A percentile compares a stretch with the other conserved stretches of the same genome.
Evolutionary conservation across 2,888 invertebrate species (phyloP).

Genomic region (Tromatobia lineatoria): DNA sequence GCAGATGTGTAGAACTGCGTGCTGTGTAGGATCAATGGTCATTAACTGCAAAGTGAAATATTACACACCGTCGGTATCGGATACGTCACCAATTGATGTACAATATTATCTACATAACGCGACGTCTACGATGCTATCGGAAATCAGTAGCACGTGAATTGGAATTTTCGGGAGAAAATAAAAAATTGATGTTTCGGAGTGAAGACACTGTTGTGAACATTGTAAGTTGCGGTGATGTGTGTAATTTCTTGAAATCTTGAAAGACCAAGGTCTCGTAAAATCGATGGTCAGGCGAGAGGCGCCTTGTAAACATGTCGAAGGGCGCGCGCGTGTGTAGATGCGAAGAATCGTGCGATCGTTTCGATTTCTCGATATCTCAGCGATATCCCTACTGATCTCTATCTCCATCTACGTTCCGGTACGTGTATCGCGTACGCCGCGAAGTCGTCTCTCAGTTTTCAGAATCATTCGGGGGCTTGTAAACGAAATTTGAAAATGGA

Average conservation of each 20-base stretch:
- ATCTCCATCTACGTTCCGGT: not conserved
- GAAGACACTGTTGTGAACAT: not conserved
- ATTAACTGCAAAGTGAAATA: no score
- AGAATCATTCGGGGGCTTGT: not conserved
- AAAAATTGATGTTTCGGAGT: not conserved
- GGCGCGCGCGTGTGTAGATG: not conserved
- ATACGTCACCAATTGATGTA: not conserved
- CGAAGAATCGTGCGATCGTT: not conserved
- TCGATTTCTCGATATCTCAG: not conserved
- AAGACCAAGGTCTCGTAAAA: slow-evolving; percentile 30
- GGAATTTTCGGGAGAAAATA: not conserved
- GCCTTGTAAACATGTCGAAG: slow-evolving; percentile 28
- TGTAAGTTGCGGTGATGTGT: not conserved
- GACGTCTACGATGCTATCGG: no score
- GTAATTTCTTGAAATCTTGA: slow-evolving; percentile 36
- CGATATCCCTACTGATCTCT: not conserved
- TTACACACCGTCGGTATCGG: no score
- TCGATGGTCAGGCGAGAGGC: slow-evolving; percentile 8
- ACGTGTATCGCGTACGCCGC: not conserved
- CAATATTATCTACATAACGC: no score
- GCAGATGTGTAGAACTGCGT: no score
- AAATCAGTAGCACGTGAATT: no score
- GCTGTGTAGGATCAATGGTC: no score
- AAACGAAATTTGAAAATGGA: not conserved
- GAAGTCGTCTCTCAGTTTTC: not conserved